A percentile compares a stretch with the other conserved stretches of the same genome.
Evolutionary conservation across 2,113 vertebrate species (phyloP).

Genomic region (Tupaia tana): DNA sequence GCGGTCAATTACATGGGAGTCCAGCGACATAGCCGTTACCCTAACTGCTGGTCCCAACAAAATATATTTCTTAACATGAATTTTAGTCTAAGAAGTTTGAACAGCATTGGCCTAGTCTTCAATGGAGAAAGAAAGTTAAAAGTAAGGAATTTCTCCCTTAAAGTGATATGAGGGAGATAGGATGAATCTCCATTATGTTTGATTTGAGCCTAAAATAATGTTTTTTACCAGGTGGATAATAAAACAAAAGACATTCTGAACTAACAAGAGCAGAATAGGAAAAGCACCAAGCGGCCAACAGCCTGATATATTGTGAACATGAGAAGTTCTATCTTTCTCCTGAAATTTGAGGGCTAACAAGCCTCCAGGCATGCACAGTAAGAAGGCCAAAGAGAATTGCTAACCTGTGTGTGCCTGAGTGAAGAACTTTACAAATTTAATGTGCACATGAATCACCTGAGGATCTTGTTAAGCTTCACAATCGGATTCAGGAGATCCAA

Average conservation of each 20-base stretch:
- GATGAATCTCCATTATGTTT: background rate
- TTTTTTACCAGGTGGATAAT: background rate
- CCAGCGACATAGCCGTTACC: too few relatives aligned
- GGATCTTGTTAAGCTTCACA: background rate
- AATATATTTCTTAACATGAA: background rate
- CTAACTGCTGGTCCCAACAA: too few relatives aligned
- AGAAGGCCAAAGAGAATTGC: background rate
- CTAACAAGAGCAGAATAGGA: background rate
- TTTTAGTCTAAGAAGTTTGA: background rate
- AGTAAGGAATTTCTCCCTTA: background rate
- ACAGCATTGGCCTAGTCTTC: background rate
- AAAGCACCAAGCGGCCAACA: background rate
- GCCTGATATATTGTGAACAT: too few relatives aligned
- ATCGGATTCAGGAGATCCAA: background rate
- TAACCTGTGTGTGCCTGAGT: background rate
- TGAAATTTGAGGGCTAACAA: background rate
- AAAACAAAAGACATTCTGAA: background rate
- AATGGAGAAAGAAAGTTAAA: background rate
- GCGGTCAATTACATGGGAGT: too few relatives aligned
- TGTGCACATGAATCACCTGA: background rate
- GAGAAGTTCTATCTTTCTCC: background rate
- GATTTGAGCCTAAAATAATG: background rate
- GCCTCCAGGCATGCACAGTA: accelerated
- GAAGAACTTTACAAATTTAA: background rate
- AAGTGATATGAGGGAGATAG: background rate